Base-by-base conservation (phyloP, 1,140 invertebrate species). In the Rhagoletis zephyria region DNA sequence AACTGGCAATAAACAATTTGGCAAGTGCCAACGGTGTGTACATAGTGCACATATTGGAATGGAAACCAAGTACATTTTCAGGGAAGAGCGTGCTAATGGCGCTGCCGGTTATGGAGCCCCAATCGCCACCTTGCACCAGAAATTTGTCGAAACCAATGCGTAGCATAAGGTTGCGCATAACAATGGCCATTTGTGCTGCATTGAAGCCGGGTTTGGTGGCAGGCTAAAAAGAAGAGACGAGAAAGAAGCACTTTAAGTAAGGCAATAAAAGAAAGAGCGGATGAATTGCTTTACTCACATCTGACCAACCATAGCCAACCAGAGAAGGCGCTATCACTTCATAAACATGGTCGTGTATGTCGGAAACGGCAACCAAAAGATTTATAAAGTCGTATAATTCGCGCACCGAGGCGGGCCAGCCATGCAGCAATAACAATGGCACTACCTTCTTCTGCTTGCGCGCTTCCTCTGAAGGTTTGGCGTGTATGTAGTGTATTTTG, bases 391-490 rank as follows among this genome's bases (percentile, higher is more conserved):
- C 96, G 88, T 96, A 96, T 91, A 98, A 98, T 92, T 98, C 97
- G 10, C 96, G 94, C n/a, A 98, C 94, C 2, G 96, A 97, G 42
- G 97, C 97, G 4, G 98, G 98, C 97, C 97, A 99, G 14, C 97
- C 97, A 90, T 98, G 97, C 0, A 97, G 89, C 3, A 98, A 59
- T 1, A 98, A 90, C 61, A 98, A 45, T 0, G 97, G 97, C 10
- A 96, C 90, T 1, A 97, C 94, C 93, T 93, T 94, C 89, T 93
- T 94, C 63, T 89, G 91, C 16, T 90, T 88, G 2, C 87, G 74
- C 48, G 94, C 91, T 85, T 92, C 90, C 63, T 89, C 87, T 0
- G 95, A 88, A 0, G 96, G 94, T 89, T 95, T 95, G 2, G 94
- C 94, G 87, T 95, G 95, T 63, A 96, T 94, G 88, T 94, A 97